Evolutionary conservation across 2,888 invertebrate genomes (phyloP), one percentile per base, ranked within the genome.

Genomic region (Brachypterus glaber): DNA sequence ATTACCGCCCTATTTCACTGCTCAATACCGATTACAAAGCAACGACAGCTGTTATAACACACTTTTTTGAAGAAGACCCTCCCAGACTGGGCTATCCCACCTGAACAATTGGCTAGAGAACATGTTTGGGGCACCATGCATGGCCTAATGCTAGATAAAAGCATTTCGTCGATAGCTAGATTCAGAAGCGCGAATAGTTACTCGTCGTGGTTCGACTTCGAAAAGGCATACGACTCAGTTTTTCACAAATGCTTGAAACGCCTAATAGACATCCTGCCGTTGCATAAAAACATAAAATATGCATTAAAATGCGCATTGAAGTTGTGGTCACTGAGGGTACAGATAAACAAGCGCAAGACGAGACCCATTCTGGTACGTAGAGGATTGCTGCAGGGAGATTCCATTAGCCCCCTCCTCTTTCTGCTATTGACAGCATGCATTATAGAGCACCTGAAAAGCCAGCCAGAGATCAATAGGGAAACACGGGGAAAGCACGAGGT

Each of bases 1-100:
- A 51, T 25, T 55, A 54, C 29, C 30, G 49, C 21, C 53, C 51
- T 8, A 55, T 55, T 5, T 42, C n/a, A n/a, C n/a, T n/a, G n/a
- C n/a, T n/a, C n/a, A n/a, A n/a, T n/a, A n/a, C n/a, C n/a, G n/a
- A n/a, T n/a, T n/a, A n/a, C n/a, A n/a, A n/a, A n/a, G n/a, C n/a
- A n/a, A n/a, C n/a, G n/a, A n/a, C n/a, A 52, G 33, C 47, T 2
- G 24, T 54, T 9, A 39, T 14, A 17, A 26, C 49, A 4, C 25
- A 33, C 4, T n/a, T 30, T 32, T 2, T 21, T 48, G 1, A 39
- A 39, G 8, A 17, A 32, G 12, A 17, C 5, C n/a, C 15, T 45
- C 21, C 43, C 45, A 5, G 27, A 35, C 1, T 43, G 41, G 41
- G 41, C 43, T n/a, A 31, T 40, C 4, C 49, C 51, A 1, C 26